Base-by-base conservation (phyloP, 1,140 invertebrate genomes). In the Rhyacophila brunnea region DNA sequence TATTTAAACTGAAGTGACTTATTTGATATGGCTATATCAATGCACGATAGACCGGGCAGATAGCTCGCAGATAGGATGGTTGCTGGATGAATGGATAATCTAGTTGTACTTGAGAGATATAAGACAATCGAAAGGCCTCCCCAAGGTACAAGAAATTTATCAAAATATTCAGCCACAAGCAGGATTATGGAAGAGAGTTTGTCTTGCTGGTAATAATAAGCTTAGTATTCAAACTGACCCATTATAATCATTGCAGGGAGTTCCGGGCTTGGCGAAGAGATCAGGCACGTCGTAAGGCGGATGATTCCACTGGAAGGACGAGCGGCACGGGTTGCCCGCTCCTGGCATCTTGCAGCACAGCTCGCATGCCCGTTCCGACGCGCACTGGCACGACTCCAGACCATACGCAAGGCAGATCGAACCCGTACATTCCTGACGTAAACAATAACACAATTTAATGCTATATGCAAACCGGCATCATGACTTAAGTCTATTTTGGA, bases 161-260 rank as follows among this genome's bases (percentile, higher is more conserved):
- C n/a, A n/a, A n/a, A n/a, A n/a, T n/a, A n/a, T n/a, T n/a, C n/a
- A 35, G 34, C 34, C n/a, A 35, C 6, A 35, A 35, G 6, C 6
- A 35, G n/a, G 6, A 35, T 35, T 35, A 7, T 35, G 34, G 34
- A 6, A 6, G n/a, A 7, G 34, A n/a, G 34, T 35, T 6, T 35
- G n/a, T 35, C 34, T 35, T n/a, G 34, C 34, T 35, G n/a, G 34
- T 6, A 35, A 35, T 35, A 35, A 14, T 43, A 43, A 43, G 40
- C 6, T 15, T 46, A 18, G 13, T 18, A 9, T 7, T 6, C 7
- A 10, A 43, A 58, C 66, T 68, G 53, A 83, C 64, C 96, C 97
- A 70, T 94, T 94, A 75, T 97, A 99, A 73, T 99, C 93, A 73
- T 99, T 96, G 74, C 97, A 99, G 0, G 96, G 96, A 19, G 93